phyloP scores from a whole-genome alignment of 2,797 vertebrate species.

The Myiothlypis chrysogaster region DNA sequence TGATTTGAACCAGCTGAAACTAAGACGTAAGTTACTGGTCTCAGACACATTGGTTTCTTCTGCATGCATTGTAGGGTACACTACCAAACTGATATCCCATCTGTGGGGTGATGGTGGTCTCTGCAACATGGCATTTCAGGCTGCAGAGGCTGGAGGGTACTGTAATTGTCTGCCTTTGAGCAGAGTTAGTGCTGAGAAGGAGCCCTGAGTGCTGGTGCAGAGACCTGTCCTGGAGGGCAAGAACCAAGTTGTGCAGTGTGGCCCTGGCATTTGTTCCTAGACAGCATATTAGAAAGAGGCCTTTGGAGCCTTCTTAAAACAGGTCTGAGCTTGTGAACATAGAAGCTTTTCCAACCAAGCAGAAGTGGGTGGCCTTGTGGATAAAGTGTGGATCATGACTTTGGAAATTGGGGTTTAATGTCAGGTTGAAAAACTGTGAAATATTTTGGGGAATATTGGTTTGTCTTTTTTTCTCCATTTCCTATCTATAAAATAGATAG shows the following conservation, averaged over 20 bases:
- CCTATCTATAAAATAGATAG: neutral
- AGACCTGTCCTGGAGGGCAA: neutral
- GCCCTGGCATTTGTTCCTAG: neutral
- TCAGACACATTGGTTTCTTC: neutral
- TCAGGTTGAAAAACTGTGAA: neutral
- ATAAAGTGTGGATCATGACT: neutral
- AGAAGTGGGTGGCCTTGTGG: neutral
- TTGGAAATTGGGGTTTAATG: neutral
- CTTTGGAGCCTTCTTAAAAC: neutral
- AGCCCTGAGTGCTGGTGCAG: neutral
- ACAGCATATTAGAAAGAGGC: neutral
- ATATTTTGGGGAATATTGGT: neutral
- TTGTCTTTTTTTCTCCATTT: neutral
- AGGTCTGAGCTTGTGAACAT: neutral
- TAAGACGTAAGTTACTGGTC: fast-evolving
- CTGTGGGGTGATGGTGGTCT: neutral
- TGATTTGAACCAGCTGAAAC: neutral
- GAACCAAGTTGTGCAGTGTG: neutral
- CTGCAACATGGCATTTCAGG: neutral
- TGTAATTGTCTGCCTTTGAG: neutral
- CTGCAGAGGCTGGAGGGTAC: neutral
- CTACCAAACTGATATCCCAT: neutral
- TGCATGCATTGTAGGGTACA: neutral
- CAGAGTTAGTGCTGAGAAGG: neutral
- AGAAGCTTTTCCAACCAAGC: neutral